Conservation (phyloP, 2,797 vertebrate species). For the Anguilla pacifica region DNA sequence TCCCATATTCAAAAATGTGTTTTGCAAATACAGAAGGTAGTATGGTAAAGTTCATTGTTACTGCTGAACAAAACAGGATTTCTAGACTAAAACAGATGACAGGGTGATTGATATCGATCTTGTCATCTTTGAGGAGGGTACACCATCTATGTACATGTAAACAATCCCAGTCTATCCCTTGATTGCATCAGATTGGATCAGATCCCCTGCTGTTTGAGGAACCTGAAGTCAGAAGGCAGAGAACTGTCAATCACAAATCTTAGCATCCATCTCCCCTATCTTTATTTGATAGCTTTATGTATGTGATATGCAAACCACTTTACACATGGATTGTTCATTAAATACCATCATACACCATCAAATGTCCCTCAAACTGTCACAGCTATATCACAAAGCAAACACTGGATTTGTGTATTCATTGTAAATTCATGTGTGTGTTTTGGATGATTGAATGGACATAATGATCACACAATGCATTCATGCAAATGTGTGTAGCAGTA, state of each 20-base stretch:
- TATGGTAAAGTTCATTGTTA: neutral
- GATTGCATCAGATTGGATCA: neutral
- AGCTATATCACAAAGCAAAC: neutral
- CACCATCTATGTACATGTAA: neutral
- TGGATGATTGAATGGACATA: neutral
- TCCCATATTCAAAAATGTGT: neutral
- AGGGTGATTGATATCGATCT: neutral
- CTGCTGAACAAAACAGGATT: neutral
- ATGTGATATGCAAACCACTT: neutral
- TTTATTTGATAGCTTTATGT: neutral
- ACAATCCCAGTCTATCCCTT: neutral
- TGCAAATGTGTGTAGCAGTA: too few species aligned
- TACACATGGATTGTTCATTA: neutral
- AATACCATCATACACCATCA: neutral
- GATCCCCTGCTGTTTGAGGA: neutral
- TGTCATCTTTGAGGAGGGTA: neutral
- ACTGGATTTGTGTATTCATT: neutral
- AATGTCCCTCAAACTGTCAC: neutral
- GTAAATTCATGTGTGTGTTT: neutral
- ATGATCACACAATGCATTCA: neutral
- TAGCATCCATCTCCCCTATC: neutral
- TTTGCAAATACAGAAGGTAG: neutral
- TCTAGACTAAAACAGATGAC: neutral
- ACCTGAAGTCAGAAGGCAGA: neutral
- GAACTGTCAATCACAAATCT: neutral